Percentiles rank a stretch among this genome's conserved stretches.
phyloP scores from a whole-genome alignment of 64 coral and sea anemone species.

The Orbicella faveolata region DNA sequence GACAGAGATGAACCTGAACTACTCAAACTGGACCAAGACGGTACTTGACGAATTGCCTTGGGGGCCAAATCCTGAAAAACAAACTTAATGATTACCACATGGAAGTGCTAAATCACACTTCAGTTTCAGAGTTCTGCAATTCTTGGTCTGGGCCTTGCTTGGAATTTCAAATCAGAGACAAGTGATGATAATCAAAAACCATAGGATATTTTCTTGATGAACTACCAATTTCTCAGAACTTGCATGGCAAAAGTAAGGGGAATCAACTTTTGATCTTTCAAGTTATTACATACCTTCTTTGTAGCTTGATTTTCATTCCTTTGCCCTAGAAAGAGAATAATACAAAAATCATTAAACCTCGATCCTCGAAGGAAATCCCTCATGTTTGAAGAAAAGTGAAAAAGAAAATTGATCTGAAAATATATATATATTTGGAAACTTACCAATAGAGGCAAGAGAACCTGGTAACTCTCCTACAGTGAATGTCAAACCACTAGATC shows the following conservation, averaged over 20 bases:
- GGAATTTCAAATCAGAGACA: too few species aligned
- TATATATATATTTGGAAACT: background rate
- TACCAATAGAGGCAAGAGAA: conserved; percentile 82
- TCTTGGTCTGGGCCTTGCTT: too few species aligned
- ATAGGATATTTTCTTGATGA: background rate
- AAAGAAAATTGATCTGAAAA: too few species aligned
- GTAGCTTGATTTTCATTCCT: conserved; percentile 30
- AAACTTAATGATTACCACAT: background rate
- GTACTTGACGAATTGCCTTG: conserved; percentile 75
- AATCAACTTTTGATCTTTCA: background rate
- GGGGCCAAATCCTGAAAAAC: conserved; percentile 47
- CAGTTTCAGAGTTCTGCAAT: background rate
- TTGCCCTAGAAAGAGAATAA: conserved; percentile 29
- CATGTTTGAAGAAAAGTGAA: too few species aligned
- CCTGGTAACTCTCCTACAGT: conserved; percentile 84
- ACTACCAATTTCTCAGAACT: too few species aligned
- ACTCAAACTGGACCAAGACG: conserved; percentile 76
- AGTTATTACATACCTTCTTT: conserved; percentile 8
- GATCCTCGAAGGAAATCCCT: too few species aligned
- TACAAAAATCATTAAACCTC: background rate
- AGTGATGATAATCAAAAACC: background rate
- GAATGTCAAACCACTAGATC: conserved; percentile 79
- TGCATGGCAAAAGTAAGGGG: too few species aligned
- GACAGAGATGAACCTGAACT: conserved; percentile 38
- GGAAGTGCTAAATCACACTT: background rate